Conservation (phyloP, 23 tunicate species). For the Aplidium turbinatum region DNA sequence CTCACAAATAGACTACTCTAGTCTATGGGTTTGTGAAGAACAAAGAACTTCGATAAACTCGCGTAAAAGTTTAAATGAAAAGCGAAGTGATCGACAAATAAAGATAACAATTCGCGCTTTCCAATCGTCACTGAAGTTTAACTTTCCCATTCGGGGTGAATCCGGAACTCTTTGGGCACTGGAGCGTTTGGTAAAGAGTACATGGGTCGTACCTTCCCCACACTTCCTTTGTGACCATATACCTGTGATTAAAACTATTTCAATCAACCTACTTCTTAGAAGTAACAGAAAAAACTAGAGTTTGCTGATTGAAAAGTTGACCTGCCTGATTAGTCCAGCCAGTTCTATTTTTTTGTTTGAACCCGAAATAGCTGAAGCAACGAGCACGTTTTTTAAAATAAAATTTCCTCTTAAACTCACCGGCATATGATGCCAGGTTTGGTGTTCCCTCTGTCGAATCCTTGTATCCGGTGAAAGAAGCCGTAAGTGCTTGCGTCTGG, state of each 20-base stretch:
- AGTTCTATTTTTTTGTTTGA: too few relatives aligned
- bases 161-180: slow-evolving; percentile 59
- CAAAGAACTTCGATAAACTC: too few relatives aligned
- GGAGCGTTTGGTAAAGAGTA: slow-evolving; percentile 72
- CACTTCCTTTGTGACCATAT: slow-evolving; percentile 60
- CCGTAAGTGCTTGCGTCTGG: slow-evolving; percentile 64
- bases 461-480: slow-evolving; percentile 79
- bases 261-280: too few relatives aligned
- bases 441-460: slow-evolving; percentile 65
- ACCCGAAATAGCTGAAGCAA: too few relatives aligned
- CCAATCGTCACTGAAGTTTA: not conserved
- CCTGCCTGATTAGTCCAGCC: too few relatives aligned
- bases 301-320: too few relatives aligned
- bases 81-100: not conserved
- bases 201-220: slow-evolving; percentile 65
- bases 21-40: too few relatives aligned
- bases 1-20: too few relatives aligned
- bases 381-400: too few relatives aligned
- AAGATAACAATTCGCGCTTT: not conserved
- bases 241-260: slow-evolving; percentile 59
- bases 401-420: too few relatives aligned
- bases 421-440: slow-evolving; percentile 97
- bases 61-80: not conserved
- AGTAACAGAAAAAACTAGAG: too few relatives aligned
- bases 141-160: slow-evolving; percentile 88